These are phyloP conservation scores for Rallus limicola DNA, from an alignment of 2,113 vertebrate species.

Conservation along the genomic window DNA sequence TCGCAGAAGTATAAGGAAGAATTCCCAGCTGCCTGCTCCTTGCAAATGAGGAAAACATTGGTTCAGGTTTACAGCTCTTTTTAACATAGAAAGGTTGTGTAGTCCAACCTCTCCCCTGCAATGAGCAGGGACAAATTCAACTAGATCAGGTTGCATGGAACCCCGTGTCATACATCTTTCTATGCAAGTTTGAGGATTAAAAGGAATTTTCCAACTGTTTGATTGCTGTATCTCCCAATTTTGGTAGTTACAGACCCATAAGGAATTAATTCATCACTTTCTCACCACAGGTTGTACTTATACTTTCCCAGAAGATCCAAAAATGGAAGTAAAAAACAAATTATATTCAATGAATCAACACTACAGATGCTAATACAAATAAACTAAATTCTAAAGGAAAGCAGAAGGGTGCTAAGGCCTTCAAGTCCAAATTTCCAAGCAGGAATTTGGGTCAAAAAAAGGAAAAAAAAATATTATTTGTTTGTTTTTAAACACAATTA, in stretches of 20 bases:
- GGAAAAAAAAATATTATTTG: accelerated
- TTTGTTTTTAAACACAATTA: not conserved
- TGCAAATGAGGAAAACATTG: not conserved
- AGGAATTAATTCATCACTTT: not conserved
- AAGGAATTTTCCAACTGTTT: not conserved
- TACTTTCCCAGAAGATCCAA: not conserved
- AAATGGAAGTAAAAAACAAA: not conserved
- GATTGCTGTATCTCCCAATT: not conserved
- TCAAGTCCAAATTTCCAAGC: not conserved
- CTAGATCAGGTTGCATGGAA: not conserved
- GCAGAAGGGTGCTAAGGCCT: not conserved
- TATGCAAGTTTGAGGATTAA: not conserved
- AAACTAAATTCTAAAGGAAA: not conserved
- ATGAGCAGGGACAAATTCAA: not conserved
- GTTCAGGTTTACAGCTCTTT: not conserved
- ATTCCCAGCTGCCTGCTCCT: not conserved
- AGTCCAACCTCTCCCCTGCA: not conserved
- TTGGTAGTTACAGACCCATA: not conserved
- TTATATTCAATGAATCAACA: not conserved
- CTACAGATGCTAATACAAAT: not conserved
- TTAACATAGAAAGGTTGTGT: not conserved
- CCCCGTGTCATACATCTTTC: not conserved
- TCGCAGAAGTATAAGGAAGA: not conserved
- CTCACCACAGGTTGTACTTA: not conserved
- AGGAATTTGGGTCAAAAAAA: not conserved